Evolutionary conservation across 2,113 vertebrate species (phyloP).

Genomic region (Pantherophis guttatus): DNA sequence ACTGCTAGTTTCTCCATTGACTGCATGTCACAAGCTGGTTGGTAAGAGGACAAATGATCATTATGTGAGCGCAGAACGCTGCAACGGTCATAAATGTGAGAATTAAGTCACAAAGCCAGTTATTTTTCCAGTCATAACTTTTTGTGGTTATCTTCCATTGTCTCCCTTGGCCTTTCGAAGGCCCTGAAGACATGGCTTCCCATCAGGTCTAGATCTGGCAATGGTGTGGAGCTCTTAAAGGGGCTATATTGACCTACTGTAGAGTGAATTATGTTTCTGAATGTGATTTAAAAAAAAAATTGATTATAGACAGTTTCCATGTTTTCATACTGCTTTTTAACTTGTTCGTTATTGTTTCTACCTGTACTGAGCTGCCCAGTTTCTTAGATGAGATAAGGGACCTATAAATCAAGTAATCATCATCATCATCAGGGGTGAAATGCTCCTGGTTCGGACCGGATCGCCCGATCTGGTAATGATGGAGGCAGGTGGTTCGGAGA

Average conservation of each 20-base stretch:
- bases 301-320: not conserved
- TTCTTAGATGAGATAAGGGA: not conserved
- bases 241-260: not conserved
- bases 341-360: not conserved
- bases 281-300: not conserved
- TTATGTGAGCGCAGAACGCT: not conserved
- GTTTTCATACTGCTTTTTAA: not conserved
- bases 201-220: not conserved
- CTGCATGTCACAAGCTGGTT: not conserved
- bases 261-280: not conserved
- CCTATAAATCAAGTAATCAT: not conserved
- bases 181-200: not conserved
- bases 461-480: too few species aligned
- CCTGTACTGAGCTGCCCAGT: not conserved
- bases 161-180: not conserved
- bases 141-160: not conserved
- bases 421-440: not conserved
- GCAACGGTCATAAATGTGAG: not conserved
- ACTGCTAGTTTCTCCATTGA: not conserved
- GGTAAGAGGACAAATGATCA: not conserved
- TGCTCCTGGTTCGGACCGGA: too few species aligned
- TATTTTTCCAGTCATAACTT: not conserved
- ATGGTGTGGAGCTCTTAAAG: not conserved
- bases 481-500: too few species aligned
- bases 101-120: not conserved